phyloP scores from a whole-genome alignment of 2,888 invertebrate species.

The Epicampocera succincta region DNA sequence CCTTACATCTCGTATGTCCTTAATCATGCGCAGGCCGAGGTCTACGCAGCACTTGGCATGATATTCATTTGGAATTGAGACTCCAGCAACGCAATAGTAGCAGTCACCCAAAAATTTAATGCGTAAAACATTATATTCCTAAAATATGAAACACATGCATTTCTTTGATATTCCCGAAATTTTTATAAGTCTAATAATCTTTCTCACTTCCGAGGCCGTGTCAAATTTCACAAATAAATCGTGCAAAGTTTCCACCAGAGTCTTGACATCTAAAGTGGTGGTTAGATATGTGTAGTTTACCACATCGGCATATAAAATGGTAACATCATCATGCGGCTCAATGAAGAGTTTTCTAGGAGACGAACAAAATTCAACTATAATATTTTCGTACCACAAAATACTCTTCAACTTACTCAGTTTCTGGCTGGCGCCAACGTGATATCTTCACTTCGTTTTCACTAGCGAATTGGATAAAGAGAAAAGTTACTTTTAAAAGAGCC shows the following conservation, averaged over 20 bases:
- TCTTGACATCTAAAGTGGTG: constrained; percentile 89
- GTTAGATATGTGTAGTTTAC: constrained; percentile 93
- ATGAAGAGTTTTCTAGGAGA: constrained; percentile 89
- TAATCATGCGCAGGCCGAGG: constrained; percentile 95
- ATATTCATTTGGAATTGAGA: constrained; percentile 88
- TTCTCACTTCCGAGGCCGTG: constrained; percentile 90
- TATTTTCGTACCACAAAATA: too few relatives aligned
- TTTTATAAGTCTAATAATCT: neutral
- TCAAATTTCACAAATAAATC: constrained; percentile 96
- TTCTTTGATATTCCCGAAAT: neutral
- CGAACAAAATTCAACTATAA: too few relatives aligned
- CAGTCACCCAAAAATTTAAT: constrained; percentile 97
- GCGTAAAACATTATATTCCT: constrained; percentile 89
- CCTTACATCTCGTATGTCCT: constrained; percentile 92
- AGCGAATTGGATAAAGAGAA: constrained; percentile 28
- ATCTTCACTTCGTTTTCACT: constrained; percentile 70
- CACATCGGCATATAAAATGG: constrained; percentile 95
- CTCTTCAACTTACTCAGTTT: constrained; percentile 76
- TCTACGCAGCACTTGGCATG: constrained; percentile 96
- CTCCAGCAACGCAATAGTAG: constrained; percentile 95
- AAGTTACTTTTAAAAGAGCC: constrained; percentile 52
- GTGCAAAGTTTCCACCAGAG: constrained; percentile 93
- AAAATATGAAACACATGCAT: constrained; percentile 35
- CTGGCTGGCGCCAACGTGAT: constrained; percentile 79
- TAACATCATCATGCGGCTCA: constrained; percentile 93